phyloP scores from a whole-genome alignment of 2,113 vertebrate genomes.

The Myocastor coypus region DNA sequence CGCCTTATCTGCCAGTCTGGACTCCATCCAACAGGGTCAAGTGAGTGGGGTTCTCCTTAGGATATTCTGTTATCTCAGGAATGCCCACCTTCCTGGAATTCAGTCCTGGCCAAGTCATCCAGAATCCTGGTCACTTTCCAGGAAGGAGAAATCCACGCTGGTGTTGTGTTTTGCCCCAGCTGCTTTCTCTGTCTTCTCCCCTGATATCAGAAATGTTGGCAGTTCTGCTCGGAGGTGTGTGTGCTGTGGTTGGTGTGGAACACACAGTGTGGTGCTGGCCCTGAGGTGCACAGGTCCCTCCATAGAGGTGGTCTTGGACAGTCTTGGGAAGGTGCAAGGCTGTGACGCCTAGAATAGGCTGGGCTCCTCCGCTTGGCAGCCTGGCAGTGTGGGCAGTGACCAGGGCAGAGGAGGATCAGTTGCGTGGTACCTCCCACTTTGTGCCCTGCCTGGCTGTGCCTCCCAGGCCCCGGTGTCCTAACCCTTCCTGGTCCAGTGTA shows the following conservation, averaged over 20 bases:
- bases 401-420: neutral
- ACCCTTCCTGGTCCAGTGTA: neutral
- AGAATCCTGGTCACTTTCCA: neutral
- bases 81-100: neutral
- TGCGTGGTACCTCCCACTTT: rapidly evolving
- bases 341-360: neutral
- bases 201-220: neutral
- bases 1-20: too few species aligned
- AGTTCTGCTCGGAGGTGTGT: neutral
- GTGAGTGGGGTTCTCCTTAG: neutral
- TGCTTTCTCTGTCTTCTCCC: neutral
- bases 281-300: rapidly evolving
- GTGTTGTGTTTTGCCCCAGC: rapidly evolving
- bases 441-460: too few species aligned
- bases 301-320: neutral
- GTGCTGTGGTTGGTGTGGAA: neutral
- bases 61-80: neutral
- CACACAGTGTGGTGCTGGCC: neutral
- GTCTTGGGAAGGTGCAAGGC: neutral
- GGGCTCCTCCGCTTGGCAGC: neutral
- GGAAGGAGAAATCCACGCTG: neutral
- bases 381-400: neutral
- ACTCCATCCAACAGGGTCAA: neutral
- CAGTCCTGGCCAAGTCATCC: neutral
- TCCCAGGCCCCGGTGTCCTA: neutral